Evolutionary conservation across 1,140 invertebrate species (phyloP).

Genomic region (Saccostrea cuccullata): DNA sequence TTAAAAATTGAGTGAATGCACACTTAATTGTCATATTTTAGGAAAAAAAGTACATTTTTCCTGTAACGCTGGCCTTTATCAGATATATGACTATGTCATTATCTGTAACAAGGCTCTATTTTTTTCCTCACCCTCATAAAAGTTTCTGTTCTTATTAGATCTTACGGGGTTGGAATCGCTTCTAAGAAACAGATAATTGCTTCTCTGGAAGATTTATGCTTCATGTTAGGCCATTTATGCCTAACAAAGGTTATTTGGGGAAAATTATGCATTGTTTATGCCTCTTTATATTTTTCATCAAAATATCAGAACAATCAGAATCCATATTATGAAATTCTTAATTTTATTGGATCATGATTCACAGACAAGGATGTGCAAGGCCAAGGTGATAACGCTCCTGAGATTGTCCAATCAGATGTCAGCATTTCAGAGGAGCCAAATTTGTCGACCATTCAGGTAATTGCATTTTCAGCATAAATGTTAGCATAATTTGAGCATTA

Average conservation of each 20-base stretch:
- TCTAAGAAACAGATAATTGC: not conserved
- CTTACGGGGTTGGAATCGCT: not conserved
- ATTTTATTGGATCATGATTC: conserved; percentile 24
- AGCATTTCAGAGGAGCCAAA: conserved; percentile 18
- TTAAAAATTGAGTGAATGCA: too few relatives aligned
- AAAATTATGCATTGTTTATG: conserved; percentile 25
- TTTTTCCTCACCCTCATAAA: conserved; percentile 6
- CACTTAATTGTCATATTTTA: too few relatives aligned
- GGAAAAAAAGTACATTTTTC: too few relatives aligned
- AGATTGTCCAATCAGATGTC: conserved; percentile 34
- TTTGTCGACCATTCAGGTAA: conserved; percentile 3
- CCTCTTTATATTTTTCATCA: conserved; percentile 27
- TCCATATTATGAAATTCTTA: conserved; percentile 17
- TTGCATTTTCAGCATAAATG: not conserved
- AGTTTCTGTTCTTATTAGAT: not conserved
- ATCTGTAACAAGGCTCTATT: not conserved
- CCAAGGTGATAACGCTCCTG: not conserved
- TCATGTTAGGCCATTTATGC: conserved; percentile 5
- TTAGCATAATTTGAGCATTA: not conserved
- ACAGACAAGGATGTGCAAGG: conserved; percentile 1
- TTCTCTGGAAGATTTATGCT: conserved; percentile 12
- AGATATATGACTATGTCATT: not conserved
- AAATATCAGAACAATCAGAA: conserved; percentile 16
- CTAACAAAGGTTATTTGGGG: conserved; percentile 21
- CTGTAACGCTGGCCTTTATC: too few relatives aligned